phyloP scores from a whole-genome alignment of 2,888 invertebrate species.

The Brachynemurus nebulosus region DNA sequence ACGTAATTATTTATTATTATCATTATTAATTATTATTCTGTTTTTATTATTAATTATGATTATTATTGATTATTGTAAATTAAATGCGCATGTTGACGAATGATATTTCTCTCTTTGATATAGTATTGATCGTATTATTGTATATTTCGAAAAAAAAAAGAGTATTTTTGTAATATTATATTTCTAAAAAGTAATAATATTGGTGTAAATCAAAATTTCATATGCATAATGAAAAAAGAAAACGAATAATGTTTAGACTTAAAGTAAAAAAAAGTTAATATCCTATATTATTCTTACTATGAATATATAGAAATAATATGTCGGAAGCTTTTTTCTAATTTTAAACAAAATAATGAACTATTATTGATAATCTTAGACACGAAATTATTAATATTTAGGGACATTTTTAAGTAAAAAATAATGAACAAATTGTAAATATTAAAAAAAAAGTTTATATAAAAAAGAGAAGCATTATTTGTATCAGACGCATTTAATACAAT shows the following conservation, averaged over 20 bases:
- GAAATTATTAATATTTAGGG: constrained; percentile 51
- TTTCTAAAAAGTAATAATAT: constrained; percentile 21
- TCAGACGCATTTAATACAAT: constrained; percentile 1
- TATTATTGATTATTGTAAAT: constrained; percentile 2
- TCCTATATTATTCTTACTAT: background rate
- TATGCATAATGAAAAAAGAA: constrained; percentile 18
- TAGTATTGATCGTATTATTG: constrained; percentile 7
- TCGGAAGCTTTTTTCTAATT: constrained; percentile 1
- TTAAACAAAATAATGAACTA: constrained; percentile 5
- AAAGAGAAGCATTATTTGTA: constrained; percentile 5
- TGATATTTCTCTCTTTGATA: background rate
- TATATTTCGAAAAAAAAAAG: constrained; percentile 10
- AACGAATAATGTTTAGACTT: constrained; percentile 7
- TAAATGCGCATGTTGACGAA: constrained; percentile 5
- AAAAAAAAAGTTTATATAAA: constrained; percentile 6
- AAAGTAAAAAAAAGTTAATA: constrained; percentile 4
- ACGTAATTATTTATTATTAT: background rate
- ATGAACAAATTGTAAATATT: constrained; percentile 52
- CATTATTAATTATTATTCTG: no score
- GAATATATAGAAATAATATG: constrained; percentile 2
- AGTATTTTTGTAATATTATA: constrained; percentile 12
- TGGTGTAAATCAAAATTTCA: constrained; percentile 38
- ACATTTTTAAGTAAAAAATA: constrained; percentile 40
- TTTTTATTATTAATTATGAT: no score
- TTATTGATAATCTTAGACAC: constrained; percentile 37